These are phyloP conservation scores for Salmo trutta DNA, from an alignment of 2,797 vertebrate genomes.

Conservation along the genomic window DNA sequence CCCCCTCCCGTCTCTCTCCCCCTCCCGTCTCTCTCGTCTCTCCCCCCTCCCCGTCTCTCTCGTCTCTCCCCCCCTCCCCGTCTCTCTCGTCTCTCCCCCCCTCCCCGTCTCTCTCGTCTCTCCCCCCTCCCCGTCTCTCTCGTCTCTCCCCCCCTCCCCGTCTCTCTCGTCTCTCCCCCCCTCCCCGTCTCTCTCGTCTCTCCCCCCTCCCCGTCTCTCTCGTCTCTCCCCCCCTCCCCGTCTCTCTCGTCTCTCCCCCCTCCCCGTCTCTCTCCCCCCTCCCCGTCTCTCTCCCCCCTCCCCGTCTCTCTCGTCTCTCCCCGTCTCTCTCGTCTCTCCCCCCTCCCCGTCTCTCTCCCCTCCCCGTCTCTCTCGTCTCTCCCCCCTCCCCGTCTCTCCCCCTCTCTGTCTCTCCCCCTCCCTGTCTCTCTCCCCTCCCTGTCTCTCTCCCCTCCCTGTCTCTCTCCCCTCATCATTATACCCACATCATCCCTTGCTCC, in stretches of 20 bases:
- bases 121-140: too few species aligned
- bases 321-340: not conserved
- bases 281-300: not conserved
- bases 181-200: not conserved
- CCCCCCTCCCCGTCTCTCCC: too few species aligned
- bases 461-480: not conserved
- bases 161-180: rapidly evolving
- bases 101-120: not conserved
- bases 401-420: not conserved
- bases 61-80: not conserved
- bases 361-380: too few species aligned
- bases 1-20: too few species aligned
- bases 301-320: too few species aligned
- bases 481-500: not conserved
- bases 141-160: too few species aligned
- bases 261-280: too few species aligned
- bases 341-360: not conserved
- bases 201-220: too few species aligned
- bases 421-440: not conserved
- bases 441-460: not conserved
- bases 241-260: too few species aligned
- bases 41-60: too few species aligned
- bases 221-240: too few species aligned
- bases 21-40: too few species aligned
- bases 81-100: not conserved